These are phyloP conservation scores for Zosterops pallidus DNA, from an alignment of 2,113 vertebrate genomes.

Conservation along the genomic window DNA sequence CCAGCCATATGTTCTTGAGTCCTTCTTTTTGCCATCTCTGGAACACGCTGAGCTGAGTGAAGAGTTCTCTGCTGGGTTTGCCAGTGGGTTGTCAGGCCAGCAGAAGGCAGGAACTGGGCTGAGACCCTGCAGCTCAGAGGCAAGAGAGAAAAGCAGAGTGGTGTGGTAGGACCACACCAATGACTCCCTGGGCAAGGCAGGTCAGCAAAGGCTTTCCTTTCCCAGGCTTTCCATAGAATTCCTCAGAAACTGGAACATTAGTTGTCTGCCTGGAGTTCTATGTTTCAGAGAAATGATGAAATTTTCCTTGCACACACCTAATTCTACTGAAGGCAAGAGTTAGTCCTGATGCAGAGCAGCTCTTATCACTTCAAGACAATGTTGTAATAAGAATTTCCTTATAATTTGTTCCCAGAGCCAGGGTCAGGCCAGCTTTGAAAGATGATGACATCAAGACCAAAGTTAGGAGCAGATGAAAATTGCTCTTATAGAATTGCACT, in stretches of 20 bases:
- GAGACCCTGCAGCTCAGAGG: background rate
- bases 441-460: background rate
- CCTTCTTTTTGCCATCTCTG: background rate
- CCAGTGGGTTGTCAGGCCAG: background rate
- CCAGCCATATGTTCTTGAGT: background rate
- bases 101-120: background rate
- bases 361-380: background rate
- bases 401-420: background rate
- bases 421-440: background rate
- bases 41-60: background rate
- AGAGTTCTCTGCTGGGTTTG: background rate
- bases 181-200: background rate
- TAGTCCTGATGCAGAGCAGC: background rate
- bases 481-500: background rate
- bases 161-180: background rate
- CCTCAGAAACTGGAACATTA: background rate
- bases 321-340: background rate
- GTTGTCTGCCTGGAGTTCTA: background rate
- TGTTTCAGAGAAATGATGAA: background rate
- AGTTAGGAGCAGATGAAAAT: background rate
- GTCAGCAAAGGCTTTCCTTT: background rate
- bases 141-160: background rate
- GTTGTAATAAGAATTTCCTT: slow-evolving; percentile 38
- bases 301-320: background rate
- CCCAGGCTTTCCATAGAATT: background rate